phyloP scores from a whole-genome alignment of 2,888 invertebrate species.

The Hetaerina titia region DNA sequence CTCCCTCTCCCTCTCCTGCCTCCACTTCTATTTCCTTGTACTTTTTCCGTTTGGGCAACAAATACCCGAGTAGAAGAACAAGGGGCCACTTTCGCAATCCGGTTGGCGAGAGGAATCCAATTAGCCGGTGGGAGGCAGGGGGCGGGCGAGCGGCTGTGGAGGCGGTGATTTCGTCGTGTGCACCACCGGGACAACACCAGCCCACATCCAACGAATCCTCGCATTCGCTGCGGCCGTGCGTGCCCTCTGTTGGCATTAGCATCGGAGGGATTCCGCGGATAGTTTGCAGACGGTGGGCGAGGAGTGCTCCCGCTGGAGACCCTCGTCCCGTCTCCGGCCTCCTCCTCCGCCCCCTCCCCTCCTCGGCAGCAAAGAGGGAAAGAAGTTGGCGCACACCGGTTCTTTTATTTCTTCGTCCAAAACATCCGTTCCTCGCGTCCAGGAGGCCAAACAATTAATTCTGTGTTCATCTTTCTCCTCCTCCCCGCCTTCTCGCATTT shows the following conservation, averaged over 20 bases:
- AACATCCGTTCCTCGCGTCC: slow-evolving; percentile 46
- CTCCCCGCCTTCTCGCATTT: not conserved
- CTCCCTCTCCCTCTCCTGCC: too few relatives aligned
- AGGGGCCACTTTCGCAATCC: slow-evolving; percentile 57
- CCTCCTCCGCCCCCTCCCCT: not conserved
- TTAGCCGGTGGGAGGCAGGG: not conserved
- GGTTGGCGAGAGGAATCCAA: slow-evolving; percentile 64
- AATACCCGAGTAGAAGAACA: slow-evolving; percentile 43
- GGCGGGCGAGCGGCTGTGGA: not conserved
- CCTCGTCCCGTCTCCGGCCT: not conserved
- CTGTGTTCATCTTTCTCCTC: slow-evolving; percentile 10
- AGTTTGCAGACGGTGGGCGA: not conserved
- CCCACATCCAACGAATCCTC: not conserved
- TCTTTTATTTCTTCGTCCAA: slow-evolving; percentile 33
- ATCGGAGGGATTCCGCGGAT: not conserved
- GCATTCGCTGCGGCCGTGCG: not conserved
- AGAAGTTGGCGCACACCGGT: not conserved
- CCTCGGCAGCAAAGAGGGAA: not conserved
- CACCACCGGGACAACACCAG: not conserved
- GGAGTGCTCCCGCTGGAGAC: not conserved
- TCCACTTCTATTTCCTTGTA: not conserved
- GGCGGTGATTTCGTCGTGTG: not conserved
- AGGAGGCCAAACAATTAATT: slow-evolving; percentile 57
- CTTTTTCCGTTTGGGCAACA: slow-evolving; percentile 34
- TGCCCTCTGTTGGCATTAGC: not conserved